Conservation (phyloP, 2,888 invertebrate species). For the Tromatobia lineatoria region DNA sequence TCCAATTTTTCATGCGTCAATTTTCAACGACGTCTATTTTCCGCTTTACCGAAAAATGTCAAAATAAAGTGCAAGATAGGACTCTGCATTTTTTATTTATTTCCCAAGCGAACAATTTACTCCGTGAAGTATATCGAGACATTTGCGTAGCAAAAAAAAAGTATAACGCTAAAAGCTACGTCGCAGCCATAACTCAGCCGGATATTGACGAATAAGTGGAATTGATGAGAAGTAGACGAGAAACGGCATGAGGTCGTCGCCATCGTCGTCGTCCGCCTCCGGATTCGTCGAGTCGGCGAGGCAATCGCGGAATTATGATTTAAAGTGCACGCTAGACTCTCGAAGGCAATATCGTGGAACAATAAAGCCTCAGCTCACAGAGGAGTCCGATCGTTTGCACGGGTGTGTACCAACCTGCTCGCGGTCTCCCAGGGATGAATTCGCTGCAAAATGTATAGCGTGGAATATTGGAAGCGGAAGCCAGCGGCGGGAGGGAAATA, state of each 20-base stretch:
- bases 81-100: background rate
- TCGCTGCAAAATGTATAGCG: conserved; percentile 20
- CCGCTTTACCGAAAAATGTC: no score
- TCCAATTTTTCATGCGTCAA: no score
- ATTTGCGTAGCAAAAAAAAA: background rate
- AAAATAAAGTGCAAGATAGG: no score
- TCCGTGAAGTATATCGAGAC: background rate
- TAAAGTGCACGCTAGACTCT: conserved; percentile 47
- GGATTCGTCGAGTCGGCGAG: background rate
- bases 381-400: conserved; percentile 5
- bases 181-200: background rate
- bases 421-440: conserved; percentile 45
- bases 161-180: background rate
- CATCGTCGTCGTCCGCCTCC: background rate
- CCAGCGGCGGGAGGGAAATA: conserved; percentile 1
- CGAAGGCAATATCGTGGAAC: conserved; percentile 56
- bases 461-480: conserved; percentile 45
- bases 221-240: conserved; percentile 10
- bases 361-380: conserved; percentile 41
- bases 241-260: background rate
- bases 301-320: conserved; percentile 56
- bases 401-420: conserved; percentile 10
- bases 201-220: background rate
- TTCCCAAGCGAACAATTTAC: background rate
- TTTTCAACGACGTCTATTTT: no score